A percentile compares a stretch with the other conserved stretches of the same genome.
phyloP scores from a whole-genome alignment of 2,797 vertebrate species.

The Pyrrhura leucotis region DNA sequence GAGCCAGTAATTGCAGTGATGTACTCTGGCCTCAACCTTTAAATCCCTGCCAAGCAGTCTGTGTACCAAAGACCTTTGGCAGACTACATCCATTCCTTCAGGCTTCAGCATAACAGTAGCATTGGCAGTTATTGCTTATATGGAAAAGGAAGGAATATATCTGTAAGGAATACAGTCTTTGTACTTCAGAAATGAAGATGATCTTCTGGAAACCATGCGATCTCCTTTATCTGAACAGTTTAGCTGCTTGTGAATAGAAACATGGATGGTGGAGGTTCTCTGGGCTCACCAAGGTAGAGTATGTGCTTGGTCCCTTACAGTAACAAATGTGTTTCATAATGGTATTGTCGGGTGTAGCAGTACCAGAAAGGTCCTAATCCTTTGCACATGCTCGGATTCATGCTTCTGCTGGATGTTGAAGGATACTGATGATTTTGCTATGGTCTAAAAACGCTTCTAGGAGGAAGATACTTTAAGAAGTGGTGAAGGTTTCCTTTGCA shows the following conservation, averaged over 20 bases:
- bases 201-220: rapidly evolving
- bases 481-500: slow-evolving; percentile 20
- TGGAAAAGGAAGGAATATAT: not conserved
- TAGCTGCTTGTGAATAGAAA: not conserved
- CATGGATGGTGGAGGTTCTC: not conserved
- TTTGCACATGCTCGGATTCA: rapidly evolving
- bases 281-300: not conserved
- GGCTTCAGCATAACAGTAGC: not conserved
- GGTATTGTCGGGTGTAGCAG: not conserved
- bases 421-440: not conserved
- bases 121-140: not conserved
- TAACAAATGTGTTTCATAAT: not conserved
- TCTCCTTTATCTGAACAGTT: not conserved
- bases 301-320: not conserved
- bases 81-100: not conserved
- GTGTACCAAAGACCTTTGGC: not conserved
- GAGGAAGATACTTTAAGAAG: not conserved
- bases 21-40: not conserved
- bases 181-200: not conserved
- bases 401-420: not conserved
- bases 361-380: not conserved
- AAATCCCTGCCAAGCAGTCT: not conserved
- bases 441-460: not conserved
- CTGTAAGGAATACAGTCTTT: not conserved
- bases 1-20: not conserved